Percentiles rank a stretch among this genome's conserved stretches.
These are phyloP conservation scores for Oedothorax gibbosus DNA, from an alignment of 1,140 invertebrate species.

Conservation along the genomic window DNA sequence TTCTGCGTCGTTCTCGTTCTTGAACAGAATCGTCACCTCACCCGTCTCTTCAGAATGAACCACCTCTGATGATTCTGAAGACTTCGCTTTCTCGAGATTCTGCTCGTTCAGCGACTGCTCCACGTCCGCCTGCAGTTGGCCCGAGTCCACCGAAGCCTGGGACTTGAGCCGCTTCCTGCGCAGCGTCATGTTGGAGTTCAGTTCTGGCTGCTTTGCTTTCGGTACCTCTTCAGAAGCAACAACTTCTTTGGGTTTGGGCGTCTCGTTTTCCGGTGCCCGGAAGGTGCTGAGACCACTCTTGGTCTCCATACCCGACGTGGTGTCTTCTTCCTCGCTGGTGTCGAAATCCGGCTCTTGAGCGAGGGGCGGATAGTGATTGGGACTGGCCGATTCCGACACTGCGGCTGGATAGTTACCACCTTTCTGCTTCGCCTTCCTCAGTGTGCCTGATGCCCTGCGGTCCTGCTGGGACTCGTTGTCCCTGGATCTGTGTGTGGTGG, in stretches of 20 bases:
- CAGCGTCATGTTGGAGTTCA: constrained; percentile 24
- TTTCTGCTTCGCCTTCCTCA: constrained; percentile 43
- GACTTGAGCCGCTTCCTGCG: constrained; percentile 36
- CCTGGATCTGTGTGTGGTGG: constrained; percentile 25
- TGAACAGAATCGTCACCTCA: constrained; percentile 33
- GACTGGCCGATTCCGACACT: constrained; percentile 36
- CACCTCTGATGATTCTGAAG: constrained; percentile 14
- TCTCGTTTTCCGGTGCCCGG: constrained; percentile 14
- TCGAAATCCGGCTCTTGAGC: constrained; percentile 82
- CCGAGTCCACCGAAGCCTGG: constrained; percentile 50
- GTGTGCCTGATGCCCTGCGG: constrained; percentile 8
- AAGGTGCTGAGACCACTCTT: constrained; percentile 41
- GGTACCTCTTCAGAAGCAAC: neutral
- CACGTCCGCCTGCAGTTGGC: constrained; percentile 8
- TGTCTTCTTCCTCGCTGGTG: constrained; percentile 61
- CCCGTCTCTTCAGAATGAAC: constrained; percentile 52
- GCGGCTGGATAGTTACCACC: constrained; percentile 26
- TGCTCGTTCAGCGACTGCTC: constrained; percentile 1
- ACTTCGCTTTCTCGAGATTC: neutral
- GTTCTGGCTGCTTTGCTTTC: neutral
- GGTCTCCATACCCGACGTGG: constrained; percentile 18
- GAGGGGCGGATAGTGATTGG: constrained; percentile 40
- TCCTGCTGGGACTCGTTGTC: constrained; percentile 1
- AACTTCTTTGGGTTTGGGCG: neutral
- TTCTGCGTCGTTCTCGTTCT: constrained; percentile 32